A percentile compares a stretch with the other conserved stretches of the same genome.
Conservation (phyloP, 2,113 vertebrate genomes). For the Myiopsitta monachus region DNA sequence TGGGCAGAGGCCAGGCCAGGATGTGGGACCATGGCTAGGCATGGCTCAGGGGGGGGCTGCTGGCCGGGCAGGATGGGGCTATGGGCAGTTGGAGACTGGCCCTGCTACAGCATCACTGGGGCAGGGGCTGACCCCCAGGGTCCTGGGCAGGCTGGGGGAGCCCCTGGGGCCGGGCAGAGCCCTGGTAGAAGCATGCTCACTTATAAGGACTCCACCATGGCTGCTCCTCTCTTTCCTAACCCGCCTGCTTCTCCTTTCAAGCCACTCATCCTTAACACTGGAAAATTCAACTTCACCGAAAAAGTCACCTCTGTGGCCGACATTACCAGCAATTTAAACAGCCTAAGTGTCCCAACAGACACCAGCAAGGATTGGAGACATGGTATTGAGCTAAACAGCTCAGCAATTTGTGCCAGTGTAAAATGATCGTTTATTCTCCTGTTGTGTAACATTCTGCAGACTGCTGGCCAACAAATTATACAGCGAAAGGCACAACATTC, state of each 20-base stretch:
- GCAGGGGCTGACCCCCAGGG: background rate
- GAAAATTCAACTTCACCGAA: background rate
- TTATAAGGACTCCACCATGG: background rate
- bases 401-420: background rate
- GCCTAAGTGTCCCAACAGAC: background rate
- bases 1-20: too few species aligned
- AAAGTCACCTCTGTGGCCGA: background rate
- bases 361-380: background rate
- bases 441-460: background rate
- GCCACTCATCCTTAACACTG: background rate
- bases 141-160: background rate
- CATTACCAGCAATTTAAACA: background rate
- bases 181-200: too few species aligned
- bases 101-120: background rate
- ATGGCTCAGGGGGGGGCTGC: accelerated
- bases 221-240: background rate
- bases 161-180: background rate
- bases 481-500: background rate
- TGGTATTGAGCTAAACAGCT: background rate
- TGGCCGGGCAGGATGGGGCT: accelerated
- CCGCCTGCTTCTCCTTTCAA: background rate
- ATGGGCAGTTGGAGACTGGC: background rate
- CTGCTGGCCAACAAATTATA: background rate
- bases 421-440: background rate
- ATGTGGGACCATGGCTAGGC: background rate